Evolutionary conservation across 2,113 vertebrate genomes (phyloP).

Genomic region (Neolamprologus tretocephalus): DNA sequence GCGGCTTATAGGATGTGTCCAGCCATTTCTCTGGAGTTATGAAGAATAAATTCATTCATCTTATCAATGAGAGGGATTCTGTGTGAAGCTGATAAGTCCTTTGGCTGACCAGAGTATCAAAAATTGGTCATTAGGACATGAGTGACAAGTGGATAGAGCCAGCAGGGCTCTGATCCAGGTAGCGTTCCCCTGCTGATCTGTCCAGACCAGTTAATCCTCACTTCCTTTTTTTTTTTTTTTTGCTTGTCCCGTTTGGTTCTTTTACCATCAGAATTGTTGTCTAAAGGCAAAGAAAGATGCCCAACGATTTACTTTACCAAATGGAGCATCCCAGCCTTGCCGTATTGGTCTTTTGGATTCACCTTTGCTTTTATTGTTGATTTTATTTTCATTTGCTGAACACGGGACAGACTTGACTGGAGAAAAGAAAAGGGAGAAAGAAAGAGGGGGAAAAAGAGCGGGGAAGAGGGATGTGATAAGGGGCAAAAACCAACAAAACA

Average conservation of each 20-base stretch:
- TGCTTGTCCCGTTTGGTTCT: not conserved
- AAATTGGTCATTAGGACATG: constrained; percentile 4
- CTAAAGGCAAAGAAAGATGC: not conserved
- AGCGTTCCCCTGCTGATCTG: not conserved
- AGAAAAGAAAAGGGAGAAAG: not conserved
- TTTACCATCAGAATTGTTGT: not conserved
- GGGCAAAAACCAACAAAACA: not conserved
- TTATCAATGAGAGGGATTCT: not conserved
- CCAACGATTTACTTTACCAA: not conserved
- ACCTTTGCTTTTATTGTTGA: not conserved
- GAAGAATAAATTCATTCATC: constrained; percentile 24
- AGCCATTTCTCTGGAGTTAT: not conserved
- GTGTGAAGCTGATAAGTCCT: not conserved
- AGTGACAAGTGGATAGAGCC: not conserved
- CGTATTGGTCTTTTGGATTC: not conserved
- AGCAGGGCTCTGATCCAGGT: not conserved
- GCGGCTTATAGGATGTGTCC: not conserved
- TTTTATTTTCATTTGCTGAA: not conserved
- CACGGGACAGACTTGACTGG: not conserved
- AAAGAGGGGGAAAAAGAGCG: not conserved
- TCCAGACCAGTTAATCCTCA: not conserved
- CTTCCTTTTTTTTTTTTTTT: not conserved
- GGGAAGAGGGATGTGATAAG: not conserved
- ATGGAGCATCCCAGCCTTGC: not conserved
- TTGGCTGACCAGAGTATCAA: not conserved